phyloP scores from a whole-genome alignment of 1,140 invertebrate species.

The Drosophila virilis region DNA sequence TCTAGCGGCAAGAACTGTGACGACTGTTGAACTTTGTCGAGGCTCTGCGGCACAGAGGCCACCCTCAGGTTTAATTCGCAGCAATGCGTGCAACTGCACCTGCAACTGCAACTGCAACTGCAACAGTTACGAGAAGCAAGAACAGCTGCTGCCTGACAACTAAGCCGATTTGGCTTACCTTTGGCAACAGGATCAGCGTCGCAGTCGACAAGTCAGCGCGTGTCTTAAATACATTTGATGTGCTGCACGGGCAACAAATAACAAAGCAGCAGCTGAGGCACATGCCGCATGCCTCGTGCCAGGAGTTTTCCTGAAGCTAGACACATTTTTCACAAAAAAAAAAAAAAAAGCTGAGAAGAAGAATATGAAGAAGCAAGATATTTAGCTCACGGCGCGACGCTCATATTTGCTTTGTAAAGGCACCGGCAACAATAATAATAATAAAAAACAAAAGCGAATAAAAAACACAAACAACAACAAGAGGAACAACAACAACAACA shows the following conservation, averaged over 20 bases:
- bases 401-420: conserved; percentile 74
- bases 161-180: conserved; percentile 74
- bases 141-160: conserved; percentile 21
- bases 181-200: conserved; percentile 66
- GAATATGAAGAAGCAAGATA: conserved; percentile 71
- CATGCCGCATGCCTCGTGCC: conserved; percentile 14
- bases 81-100: conserved; percentile 32
- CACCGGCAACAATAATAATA: conserved; percentile 73
- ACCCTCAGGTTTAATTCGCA: conserved; percentile 46
- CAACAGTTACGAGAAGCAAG: neutral
- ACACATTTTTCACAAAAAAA: conserved; percentile 34
- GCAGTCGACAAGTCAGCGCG: conserved; percentile 50
- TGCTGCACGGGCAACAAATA: conserved; percentile 30
- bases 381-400: conserved; percentile 70
- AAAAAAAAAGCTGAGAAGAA: conserved; percentile 26
- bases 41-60: conserved; percentile 17
- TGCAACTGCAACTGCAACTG: conserved; percentile 19
- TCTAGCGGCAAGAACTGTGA: conserved; percentile 47
- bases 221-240: conserved; percentile 54
- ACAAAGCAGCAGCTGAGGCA: conserved; percentile 29
- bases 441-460: conserved; percentile 54
- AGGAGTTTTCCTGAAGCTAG: conserved; percentile 20
- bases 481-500: neutral
- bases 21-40: conserved; percentile 72
- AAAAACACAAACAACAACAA: conserved; percentile 25